Conservation (phyloP, 92 coral and sea anemone genomes). For the Porites lobata region DNA sequence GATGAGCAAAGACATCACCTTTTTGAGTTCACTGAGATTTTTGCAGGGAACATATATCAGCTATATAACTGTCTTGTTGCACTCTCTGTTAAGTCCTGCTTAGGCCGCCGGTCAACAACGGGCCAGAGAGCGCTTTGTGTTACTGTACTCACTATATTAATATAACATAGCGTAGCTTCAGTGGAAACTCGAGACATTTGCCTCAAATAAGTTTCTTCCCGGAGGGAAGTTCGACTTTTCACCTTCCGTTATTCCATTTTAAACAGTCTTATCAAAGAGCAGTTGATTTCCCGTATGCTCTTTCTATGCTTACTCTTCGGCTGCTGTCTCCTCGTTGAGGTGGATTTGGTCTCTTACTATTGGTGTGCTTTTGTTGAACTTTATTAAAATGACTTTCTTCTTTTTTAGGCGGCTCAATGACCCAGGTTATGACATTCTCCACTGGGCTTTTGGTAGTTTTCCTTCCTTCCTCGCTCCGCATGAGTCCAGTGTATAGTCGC, state of each 20-base stretch:
- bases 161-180: neutral
- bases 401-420: slow-evolving; percentile 62
- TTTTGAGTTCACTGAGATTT: neutral
- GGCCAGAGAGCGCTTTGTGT: neutral
- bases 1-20: neutral
- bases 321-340: slow-evolving; percentile 43
- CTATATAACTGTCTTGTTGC: neutral
- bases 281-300: slow-evolving; percentile 9
- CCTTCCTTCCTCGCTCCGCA: slow-evolving; percentile 24
- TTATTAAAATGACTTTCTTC: neutral
- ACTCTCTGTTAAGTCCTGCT: neutral
- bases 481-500: slow-evolving; percentile 25
- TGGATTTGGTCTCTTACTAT: slow-evolving; percentile 28
- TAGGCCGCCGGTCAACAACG: slow-evolving; percentile 26
- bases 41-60: neutral
- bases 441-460: slow-evolving; percentile 61
- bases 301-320: slow-evolving; percentile 12
- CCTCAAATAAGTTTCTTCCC: neutral
- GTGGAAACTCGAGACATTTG: neutral
- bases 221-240: neutral
- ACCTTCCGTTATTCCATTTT: neutral
- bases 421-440: slow-evolving; percentile 83
- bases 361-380: neutral
- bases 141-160: neutral
- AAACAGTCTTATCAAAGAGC: slow-evolving; percentile 13